Base-by-base conservation (phyloP, 2,113 vertebrate species). In the Hippocampus zosterae region DNA sequence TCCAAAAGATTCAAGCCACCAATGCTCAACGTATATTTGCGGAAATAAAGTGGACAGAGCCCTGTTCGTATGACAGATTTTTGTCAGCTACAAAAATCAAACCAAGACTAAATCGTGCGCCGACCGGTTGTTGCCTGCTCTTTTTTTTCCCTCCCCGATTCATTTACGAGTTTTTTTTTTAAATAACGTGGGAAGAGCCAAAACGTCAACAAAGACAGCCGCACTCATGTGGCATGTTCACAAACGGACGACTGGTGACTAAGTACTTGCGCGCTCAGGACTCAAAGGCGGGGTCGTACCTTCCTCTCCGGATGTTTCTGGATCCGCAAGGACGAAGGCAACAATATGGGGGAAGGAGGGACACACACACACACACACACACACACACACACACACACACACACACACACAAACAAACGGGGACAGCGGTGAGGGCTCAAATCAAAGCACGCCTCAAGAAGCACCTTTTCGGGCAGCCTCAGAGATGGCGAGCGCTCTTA, bases 261-360 rank as follows among this genome's bases (percentile, higher is more conserved):
- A 37, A 7, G 5, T 64, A 23, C 33, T 27, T 2, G 25, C 11
- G 46, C 44, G 37, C 18, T 90, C 92, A 95, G 84, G 86, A 91
- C 85, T 93, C 90, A 85, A 92, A 92, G 74, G 93, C 86, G 23
- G 92, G 87, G 76, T 93, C 94, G 7, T 98, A 98, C 96, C 96
- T 98, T 97, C 96, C 96, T 87, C 95, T 91, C 21, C 96, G 94
- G 86, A 98, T 97, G 93, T 98, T 98, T 92, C 96, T 98, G 93
- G 57, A 78, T 68, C 42, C 40, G 23, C 62, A 52, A 50, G 9
- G 25, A 69, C 8, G 72, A n/a, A 68, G 12, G 71, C 65, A 64
- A 71, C 21, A 72, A 77, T 27, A 78, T 53, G 69, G 57, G 46
- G 52, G 6, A 50, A 2, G 42, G 13, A 12, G 13, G 42, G 13